These are phyloP conservation scores for Autographa pulchrina DNA, from an alignment of 2,888 invertebrate genomes.

Conservation along the genomic window DNA sequence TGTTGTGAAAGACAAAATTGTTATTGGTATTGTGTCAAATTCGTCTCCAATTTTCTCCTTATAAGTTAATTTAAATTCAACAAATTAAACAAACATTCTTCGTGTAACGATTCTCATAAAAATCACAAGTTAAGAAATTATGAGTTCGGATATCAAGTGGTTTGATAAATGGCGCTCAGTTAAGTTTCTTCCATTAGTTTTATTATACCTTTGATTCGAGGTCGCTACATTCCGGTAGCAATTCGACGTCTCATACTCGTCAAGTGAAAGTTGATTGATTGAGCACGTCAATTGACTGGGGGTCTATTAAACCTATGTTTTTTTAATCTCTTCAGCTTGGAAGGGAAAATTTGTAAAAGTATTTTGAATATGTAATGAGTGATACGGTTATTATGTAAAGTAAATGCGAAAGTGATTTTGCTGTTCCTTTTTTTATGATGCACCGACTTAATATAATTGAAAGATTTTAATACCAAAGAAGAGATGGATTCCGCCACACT, in stretches of 20 bases:
- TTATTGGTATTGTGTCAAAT: too few relatives aligned
- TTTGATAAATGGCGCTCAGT: constrained; percentile 51
- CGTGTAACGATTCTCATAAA: constrained; percentile 32
- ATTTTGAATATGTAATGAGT: constrained; percentile 9
- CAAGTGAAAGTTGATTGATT: constrained; percentile 79
- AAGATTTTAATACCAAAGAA: too few relatives aligned
- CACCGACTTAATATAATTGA: too few relatives aligned
- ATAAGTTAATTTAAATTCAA: neutral
- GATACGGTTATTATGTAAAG: neutral
- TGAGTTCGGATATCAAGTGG: constrained; percentile 53
- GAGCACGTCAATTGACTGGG: constrained; percentile 48
- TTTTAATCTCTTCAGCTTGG: constrained; percentile 26
- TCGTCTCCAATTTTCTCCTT: neutral
- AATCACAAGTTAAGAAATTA: constrained; percentile 35
- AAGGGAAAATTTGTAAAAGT: constrained; percentile 16
- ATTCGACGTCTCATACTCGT: constrained; percentile 59
- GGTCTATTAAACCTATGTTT: constrained; percentile 49
- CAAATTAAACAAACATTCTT: constrained; percentile 1
- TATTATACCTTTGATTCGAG: constrained; percentile 63
- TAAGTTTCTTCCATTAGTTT: constrained; percentile 62
- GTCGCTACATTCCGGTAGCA: constrained; percentile 70
- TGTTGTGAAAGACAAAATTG: too few relatives aligned
- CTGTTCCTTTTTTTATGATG: too few relatives aligned
- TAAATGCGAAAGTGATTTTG: neutral
- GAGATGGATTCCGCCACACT: too few relatives aligned